phyloP scores from a whole-genome alignment of 2,113 vertebrate genomes.

The Bucco capensis region DNA sequence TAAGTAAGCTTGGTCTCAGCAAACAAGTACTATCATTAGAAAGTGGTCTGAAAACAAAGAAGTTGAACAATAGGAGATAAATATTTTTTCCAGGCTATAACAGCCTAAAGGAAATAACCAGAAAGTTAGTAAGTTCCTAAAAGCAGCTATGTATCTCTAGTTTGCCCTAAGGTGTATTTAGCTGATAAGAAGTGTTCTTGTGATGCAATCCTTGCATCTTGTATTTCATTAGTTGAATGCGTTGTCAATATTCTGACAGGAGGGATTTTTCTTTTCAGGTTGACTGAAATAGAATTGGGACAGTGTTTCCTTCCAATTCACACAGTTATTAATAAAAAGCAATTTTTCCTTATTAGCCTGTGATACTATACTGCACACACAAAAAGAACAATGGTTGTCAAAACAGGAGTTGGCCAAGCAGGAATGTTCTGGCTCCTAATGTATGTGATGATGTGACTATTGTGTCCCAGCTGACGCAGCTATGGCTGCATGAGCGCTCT shows the following conservation, averaged over 20 bases:
- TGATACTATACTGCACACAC: not conserved
- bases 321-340: conserved; percentile 42
- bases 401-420: not conserved
- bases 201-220: not conserved
- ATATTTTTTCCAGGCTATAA: conserved; percentile 5
- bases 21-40: not conserved
- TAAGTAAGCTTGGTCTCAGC: not conserved
- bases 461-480: not conserved
- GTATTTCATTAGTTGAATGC: conserved; percentile 32
- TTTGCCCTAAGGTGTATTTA: not conserved
- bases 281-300: conserved; percentile 30
- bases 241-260: conserved; percentile 19
- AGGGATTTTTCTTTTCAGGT: conserved; percentile 49
- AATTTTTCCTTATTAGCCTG: conserved; percentile 49
- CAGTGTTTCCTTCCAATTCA: conserved; percentile 7
- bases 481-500: not conserved
- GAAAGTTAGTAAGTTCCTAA: not conserved
- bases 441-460: not conserved
- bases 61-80: not conserved
- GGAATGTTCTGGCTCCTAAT: not conserved
- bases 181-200: not conserved
- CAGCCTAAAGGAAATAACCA: not conserved
- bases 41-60: not conserved
- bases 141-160: not conserved
- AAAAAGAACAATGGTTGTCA: conserved; percentile 13